Evolutionary conservation across 2,888 invertebrate species (phyloP), one percentile per base, ranked within the genome.

Genomic region (Stramonita haemastoma): DNA sequence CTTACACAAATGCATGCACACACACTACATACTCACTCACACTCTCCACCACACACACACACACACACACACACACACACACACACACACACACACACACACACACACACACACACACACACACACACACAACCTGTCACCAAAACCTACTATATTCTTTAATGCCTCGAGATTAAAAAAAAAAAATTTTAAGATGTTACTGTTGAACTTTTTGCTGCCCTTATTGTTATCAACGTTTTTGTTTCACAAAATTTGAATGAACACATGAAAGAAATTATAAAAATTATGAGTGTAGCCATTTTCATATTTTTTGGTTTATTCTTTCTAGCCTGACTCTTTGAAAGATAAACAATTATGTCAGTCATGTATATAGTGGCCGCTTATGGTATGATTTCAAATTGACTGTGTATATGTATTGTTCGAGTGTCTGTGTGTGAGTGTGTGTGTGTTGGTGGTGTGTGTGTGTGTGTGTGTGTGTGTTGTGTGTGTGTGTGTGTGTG

Each of bases 401-500:
- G 2, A 46, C 46, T 46, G 4, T 46, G 46, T 46, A 46, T 46
- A 46, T 46, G 46, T 46, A 46, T 46, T 46, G 46, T 46, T 46
- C 46, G 46, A 5, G 46, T 46, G 46, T 46, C 4, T 73, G n/a
- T n/a, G 73, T 73, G 73, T 17, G 73, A 26, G 73, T 2, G n/a
- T 79, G 34, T 11, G 79, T 79, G 79, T 11, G 79, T 79, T 32
- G 1, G 79, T 79, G 34, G 79, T 79, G 34, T 22, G 79, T 79
- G 79, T 22, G 17, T 79, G 79, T 34, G 19, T 79, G n/a, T 26
- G n/a, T 73, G 22, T 73, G 73, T n/a, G n/a, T n/a, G 60, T 13
- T n/a, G 73, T 73, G 73, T n/a, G n/a, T n/a, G 73, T 73, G n/a
- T 73, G 73, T 73, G 70, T 70, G 70, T 70, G 70, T 70, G 70